Evolutionary conservation across 2,113 vertebrate genomes (phyloP).

Genomic region (Corythornis cristatus): DNA sequence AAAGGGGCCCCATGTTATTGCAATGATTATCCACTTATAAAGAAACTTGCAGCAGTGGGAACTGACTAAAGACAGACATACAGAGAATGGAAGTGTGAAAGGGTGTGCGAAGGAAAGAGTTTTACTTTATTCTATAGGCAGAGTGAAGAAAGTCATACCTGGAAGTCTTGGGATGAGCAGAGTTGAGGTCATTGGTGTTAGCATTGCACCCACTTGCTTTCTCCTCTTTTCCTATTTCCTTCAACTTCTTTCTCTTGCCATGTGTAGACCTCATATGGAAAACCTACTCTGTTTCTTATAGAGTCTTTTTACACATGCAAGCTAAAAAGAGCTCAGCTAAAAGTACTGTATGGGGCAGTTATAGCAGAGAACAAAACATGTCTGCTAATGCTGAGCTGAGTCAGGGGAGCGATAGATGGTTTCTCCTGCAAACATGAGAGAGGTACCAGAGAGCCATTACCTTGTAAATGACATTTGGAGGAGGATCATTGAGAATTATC

Average conservation of each 20-base stretch:
- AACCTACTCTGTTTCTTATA: neutral
- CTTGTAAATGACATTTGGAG: neutral
- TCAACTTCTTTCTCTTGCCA: neutral
- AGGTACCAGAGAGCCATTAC: neutral
- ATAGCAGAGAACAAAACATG: neutral
- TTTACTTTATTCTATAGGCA: neutral
- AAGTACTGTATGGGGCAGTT: neutral
- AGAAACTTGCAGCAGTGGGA: neutral
- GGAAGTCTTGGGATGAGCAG: neutral
- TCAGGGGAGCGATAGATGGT: neutral
- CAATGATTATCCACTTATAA: neutral
- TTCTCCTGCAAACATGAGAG: neutral
- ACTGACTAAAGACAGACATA: neutral
- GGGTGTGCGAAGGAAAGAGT: fast-evolving
- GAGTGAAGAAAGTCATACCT: neutral
- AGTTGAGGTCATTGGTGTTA: neutral
- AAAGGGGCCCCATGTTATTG: fast-evolving
- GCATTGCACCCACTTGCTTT: neutral
- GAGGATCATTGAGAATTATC: neutral
- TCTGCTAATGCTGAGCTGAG: neutral
- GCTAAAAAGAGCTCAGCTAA: neutral
- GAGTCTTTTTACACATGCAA: neutral
- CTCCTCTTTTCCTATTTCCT: neutral
- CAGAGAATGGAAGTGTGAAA: neutral
- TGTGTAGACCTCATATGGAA: neutral